Evolutionary conservation across 1,140 invertebrate genomes (phyloP), one percentile per base, ranked within the genome.

Genomic region (Pemphigus obesinymphae): DNA sequence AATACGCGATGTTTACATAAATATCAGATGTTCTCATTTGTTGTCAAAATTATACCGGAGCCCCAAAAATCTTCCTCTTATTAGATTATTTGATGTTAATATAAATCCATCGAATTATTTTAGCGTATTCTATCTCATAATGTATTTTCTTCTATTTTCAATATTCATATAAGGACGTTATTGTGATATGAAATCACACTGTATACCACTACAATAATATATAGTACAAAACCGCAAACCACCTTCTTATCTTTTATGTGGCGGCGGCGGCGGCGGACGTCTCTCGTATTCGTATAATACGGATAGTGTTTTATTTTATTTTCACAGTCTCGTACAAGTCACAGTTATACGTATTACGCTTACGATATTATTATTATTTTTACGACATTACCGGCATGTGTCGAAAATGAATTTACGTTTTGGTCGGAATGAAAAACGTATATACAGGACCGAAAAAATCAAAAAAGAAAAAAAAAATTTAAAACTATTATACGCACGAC

Each of bases 231-330:
- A 50, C 68, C 2, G 68, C 43, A 48, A 72, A 72, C 70, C 70
- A 20, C 43, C 70, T 73, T 48, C 37, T 48, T 50, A 50, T 73
- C 45, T 73, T 70, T 73, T 50, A 73, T 73, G 70, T 73, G 40
- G 68, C 45, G 15, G 70, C 43, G 43, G 45, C 43, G 45, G 7
- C 20, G 45, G 70, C 43, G 43, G 8, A 72, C 43, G 23, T 48
- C 43, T 29, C 26, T 50, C 26, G 70, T 17, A 45, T 73, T 48
- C 13, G 43, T n/a, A n/a, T n/a, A n/a, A n/a, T n/a, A n/a, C 43
- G 40, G 23, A 43, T 26, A 70, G 40, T 26, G n/a, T 70, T 70
- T 45, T 68, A 45, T 70, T 50, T 26, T 50, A 29, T 73, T 48
- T 73, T 73, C 70, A 50, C 70, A 50, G n/a, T n/a, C n/a, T n/a